Conservation (phyloP, 2,797 vertebrate genomes). For the Eutrigla gurnardus region DNA sequence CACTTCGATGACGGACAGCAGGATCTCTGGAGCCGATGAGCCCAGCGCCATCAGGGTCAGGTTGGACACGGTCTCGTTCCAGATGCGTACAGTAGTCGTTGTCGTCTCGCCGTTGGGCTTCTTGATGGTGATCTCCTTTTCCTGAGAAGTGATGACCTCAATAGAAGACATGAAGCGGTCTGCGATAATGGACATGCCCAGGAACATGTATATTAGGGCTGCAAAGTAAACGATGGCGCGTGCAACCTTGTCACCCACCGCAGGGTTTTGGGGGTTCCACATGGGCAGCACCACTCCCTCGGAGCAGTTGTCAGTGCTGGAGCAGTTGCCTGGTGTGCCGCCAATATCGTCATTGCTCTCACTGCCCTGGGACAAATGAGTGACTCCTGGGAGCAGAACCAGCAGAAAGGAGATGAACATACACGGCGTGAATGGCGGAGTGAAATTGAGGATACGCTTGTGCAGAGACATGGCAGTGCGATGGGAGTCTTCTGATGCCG, state of each 20-base stretch:
- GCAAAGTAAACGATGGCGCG: conserved; percentile 91
- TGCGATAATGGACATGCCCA: conserved; percentile 92
- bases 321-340: conserved; percentile 76
- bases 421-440: conserved; percentile 54
- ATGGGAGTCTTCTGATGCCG: conserved; percentile 35
- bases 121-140: conserved; percentile 89
- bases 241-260: conserved; percentile 89
- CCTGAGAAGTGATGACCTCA: conserved; percentile 92
- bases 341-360: conserved; percentile 51
- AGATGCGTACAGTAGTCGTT: conserved; percentile 88
- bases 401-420: conserved; percentile 73
- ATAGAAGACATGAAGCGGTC: conserved; percentile 93
- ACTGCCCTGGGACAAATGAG: conserved; percentile 75
- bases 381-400: conserved; percentile 78
- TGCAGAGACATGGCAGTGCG: conserved; percentile 67
- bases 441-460: conserved; percentile 55
- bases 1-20: conserved; percentile 90
- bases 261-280: conserved; percentile 91
- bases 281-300: conserved; percentile 88
- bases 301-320: conserved; percentile 82
- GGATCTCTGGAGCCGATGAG: conserved; percentile 90
- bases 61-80: conserved; percentile 92
- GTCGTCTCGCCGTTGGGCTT: conserved; percentile 89
- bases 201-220: conserved; percentile 91
- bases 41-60: conserved; percentile 91